A percentile compares a stretch with the other conserved stretches of the same genome.
These are phyloP conservation scores for Notospermus geniculatus DNA, from an alignment of 1,140 invertebrate species.

Conservation along the genomic window DNA sequence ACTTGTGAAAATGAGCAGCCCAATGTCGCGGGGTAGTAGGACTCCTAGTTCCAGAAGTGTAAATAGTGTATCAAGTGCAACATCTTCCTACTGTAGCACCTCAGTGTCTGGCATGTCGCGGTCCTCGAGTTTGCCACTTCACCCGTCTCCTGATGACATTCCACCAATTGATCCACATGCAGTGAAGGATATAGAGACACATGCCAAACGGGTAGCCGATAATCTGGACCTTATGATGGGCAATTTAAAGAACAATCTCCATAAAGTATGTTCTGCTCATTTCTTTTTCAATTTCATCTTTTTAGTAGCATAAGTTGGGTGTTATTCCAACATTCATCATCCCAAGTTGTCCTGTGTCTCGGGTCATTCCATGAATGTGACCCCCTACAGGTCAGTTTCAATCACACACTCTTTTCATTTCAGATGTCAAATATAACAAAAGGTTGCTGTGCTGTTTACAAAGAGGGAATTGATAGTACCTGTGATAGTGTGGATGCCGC, in stretches of 20 bases:
- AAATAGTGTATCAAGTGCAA: conserved; percentile 38
- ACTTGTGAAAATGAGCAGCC: conserved; percentile 78
- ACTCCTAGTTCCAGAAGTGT: conserved; percentile 25
- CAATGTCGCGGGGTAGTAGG: conserved; percentile 63
- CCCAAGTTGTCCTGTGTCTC: too few species aligned
- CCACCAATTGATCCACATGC: conserved; percentile 77
- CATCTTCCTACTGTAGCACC: conserved; percentile 47
- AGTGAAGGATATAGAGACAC: conserved; percentile 84
- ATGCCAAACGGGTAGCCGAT: conserved; percentile 82
- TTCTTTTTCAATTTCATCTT: too few species aligned
- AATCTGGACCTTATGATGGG: conserved; percentile 87
- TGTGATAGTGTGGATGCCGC: conserved; percentile 91
- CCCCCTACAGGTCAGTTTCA: too few species aligned
- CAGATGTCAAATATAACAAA: conserved; percentile 87
- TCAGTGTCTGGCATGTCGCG: conserved; percentile 67
- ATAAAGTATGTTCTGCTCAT: conserved; percentile 71
- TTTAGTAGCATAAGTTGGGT: too few species aligned
- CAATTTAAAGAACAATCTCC: conserved; percentile 79
- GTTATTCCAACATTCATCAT: too few species aligned
- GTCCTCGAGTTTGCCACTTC: conserved; percentile 65
- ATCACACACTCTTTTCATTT: conserved; percentile 38
- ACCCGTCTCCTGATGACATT: conserved; percentile 49
- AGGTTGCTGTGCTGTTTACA: conserved; percentile 87
- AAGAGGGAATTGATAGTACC: conserved; percentile 87
- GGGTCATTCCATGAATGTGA: too few species aligned